These are phyloP conservation scores for Anthopleura sola DNA, from an alignment of 64 coral and sea anemone genomes.

Conservation along the genomic window DNA sequence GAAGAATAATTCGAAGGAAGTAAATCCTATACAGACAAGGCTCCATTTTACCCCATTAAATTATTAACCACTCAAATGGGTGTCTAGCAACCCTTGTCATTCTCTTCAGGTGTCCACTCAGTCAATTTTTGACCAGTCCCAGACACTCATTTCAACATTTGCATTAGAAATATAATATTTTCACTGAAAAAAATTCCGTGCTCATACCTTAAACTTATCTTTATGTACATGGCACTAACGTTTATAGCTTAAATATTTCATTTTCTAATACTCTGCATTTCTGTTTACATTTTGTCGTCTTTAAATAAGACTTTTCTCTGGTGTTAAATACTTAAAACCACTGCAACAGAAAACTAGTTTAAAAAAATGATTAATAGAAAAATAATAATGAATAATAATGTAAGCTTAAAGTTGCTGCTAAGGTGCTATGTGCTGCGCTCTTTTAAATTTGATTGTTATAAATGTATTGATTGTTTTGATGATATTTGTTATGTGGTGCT, in stretches of 20 bases:
- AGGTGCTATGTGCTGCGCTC: neutral
- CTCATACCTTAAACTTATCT: too few relatives aligned
- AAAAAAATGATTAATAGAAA: neutral
- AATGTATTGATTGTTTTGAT: neutral
- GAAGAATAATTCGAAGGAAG: too few relatives aligned
- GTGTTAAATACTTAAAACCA: neutral
- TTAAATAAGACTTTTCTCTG: neutral
- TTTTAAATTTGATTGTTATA: neutral
- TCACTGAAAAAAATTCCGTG: too few relatives aligned
- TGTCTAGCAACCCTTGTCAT: too few relatives aligned
- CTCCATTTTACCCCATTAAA: too few relatives aligned
- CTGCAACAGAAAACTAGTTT: neutral
- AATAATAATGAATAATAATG: neutral
- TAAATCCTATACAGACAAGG: too few relatives aligned
- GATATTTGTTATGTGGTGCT: constrained; percentile 23
- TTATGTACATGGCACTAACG: too few relatives aligned
- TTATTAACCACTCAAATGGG: too few relatives aligned
- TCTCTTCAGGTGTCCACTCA: neutral
- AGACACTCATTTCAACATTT: neutral
- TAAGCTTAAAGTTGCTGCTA: neutral
- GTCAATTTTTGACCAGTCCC: neutral
- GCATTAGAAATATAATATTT: neutral
- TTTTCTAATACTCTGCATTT: neutral
- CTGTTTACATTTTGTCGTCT: neutral
- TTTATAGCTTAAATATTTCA: neutral